These are phyloP conservation scores for Poicephalus gulielmi DNA, from an alignment of 2,113 vertebrate genomes.

Conservation along the genomic window DNA sequence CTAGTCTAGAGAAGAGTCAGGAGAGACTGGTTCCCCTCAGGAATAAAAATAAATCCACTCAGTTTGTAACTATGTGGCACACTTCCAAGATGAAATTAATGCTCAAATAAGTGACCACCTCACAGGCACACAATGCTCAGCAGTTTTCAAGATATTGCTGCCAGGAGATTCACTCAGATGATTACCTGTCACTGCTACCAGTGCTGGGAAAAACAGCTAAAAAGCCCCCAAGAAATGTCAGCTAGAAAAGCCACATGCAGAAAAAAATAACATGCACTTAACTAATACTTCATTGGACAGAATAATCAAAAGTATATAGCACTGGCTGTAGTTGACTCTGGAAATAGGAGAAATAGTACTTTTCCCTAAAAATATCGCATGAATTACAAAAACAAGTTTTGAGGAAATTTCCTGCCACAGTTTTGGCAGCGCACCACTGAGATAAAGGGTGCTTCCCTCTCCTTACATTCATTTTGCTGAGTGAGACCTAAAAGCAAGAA, in stretches of 20 bases:
- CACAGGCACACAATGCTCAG: neutral
- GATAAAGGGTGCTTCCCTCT: neutral
- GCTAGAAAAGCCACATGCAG: neutral
- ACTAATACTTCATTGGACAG: neutral
- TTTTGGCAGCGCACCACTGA: neutral
- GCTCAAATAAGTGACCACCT: neutral
- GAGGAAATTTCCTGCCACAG: neutral
- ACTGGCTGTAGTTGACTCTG: neutral
- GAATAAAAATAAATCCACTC: neutral
- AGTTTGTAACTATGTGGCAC: neutral
- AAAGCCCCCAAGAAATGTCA: neutral
- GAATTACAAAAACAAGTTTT: neutral
- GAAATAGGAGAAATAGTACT: neutral
- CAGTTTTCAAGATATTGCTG: neutral
- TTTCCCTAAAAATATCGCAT: neutral
- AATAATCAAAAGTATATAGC: neutral
- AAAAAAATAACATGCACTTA: neutral
- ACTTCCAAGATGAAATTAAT: neutral
- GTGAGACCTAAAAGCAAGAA: neutral
- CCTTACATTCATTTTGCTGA: neutral
- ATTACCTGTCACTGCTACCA: neutral
- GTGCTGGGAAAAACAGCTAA: neutral
- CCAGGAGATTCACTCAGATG: neutral
- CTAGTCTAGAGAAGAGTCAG: neutral
- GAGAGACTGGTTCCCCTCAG: neutral